A percentile compares a stretch with the other conserved stretches of the same genome.
Evolutionary conservation across 2,113 vertebrate species (phyloP).

Genomic region (Odocoileus hemionus): DNA sequence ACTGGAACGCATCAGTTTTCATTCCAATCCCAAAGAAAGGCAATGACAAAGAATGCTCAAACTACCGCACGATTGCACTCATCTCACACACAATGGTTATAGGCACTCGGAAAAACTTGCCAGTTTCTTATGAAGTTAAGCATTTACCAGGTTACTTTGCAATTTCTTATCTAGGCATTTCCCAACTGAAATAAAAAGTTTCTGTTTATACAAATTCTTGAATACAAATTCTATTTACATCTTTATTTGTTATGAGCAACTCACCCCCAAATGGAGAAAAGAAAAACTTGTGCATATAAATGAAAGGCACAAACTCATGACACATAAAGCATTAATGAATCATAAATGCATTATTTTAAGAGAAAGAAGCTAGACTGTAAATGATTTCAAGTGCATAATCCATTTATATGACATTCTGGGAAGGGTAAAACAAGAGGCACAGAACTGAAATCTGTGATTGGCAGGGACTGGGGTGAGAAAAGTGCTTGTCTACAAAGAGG

Average conservation of each 20-base stretch:
- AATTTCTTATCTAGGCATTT: not conserved
- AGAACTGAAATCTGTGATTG: not conserved
- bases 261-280: not conserved
- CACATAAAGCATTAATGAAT: not conserved
- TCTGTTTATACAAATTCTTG: not conserved
- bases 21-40: no score
- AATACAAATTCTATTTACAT: not conserved
- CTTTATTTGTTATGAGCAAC: not conserved
- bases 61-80: no score
- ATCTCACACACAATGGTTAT: not conserved
- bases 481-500: not conserved
- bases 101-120: not conserved
- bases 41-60: no score
- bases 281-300: not conserved
- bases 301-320: not conserved
- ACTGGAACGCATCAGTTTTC: no score
- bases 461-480: not conserved
- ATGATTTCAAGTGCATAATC: not conserved
- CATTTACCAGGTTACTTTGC: not conserved
- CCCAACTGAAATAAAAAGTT: not conserved
- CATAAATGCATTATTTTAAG: not conserved
- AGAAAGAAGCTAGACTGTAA: not conserved
- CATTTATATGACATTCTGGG: not conserved
- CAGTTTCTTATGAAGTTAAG: not conserved
- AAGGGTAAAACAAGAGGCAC: not conserved